Evolutionary conservation across 2,888 invertebrate species (phyloP).

Genomic region (Caenorhabditis sulstoni): DNA sequence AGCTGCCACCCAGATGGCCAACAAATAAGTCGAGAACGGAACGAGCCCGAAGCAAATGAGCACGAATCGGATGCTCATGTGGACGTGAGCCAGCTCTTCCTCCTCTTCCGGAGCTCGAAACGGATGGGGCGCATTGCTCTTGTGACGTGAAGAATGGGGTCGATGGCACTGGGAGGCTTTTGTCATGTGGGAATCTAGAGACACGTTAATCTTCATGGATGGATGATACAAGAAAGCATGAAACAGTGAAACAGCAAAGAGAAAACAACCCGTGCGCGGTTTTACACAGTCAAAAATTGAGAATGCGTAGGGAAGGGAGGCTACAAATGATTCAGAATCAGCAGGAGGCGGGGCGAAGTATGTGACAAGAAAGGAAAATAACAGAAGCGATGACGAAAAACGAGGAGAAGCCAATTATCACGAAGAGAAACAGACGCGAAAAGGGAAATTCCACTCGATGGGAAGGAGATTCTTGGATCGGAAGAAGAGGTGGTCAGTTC

Average conservation of each 20-base stretch:
- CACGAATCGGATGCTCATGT: conserved; percentile 23
- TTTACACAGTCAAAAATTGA: conserved; percentile 27
- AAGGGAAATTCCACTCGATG: conserved; percentile 1
- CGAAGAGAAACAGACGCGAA: neutral
- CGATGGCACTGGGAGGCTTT: conserved; percentile 17
- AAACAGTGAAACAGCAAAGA: conserved; percentile 13
- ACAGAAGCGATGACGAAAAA: neutral
- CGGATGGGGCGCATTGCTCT: conserved; percentile 4
- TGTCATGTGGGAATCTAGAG: conserved; percentile 42
- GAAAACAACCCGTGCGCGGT: neutral
- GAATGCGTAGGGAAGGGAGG: conserved; percentile 14
- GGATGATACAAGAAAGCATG: conserved; percentile 3
- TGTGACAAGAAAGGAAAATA: conserved; percentile 13
- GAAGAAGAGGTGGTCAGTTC: conserved; percentile 2
- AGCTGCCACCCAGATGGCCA: conserved; percentile 44
- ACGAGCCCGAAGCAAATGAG: conserved; percentile 31
- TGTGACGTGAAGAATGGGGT: neutral
- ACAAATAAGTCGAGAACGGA: conserved; percentile 10
- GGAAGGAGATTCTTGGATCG: conserved; percentile 9
- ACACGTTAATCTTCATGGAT: too few species aligned
- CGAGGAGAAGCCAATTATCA: conserved; percentile 22
- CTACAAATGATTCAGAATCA: conserved; percentile 18
- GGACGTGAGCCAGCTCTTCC: conserved; percentile 36
- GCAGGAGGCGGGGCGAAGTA: neutral
- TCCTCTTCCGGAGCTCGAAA: conserved; percentile 45